Conservation (phyloP, 2,797 vertebrate genomes). For the Aplochiton taeniatus region DNA sequence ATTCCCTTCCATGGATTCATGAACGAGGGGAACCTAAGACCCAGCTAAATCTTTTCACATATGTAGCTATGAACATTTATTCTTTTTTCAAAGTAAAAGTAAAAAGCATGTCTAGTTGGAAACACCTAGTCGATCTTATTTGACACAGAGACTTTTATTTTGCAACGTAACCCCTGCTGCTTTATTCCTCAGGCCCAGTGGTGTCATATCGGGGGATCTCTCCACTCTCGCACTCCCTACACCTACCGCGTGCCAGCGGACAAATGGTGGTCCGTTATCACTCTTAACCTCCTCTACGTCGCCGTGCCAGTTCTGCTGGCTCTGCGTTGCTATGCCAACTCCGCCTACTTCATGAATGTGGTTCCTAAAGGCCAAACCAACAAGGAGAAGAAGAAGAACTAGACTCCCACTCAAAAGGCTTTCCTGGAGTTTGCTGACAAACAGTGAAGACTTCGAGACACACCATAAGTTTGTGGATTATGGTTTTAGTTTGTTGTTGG, state of each 20-base stretch:
- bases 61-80: no score
- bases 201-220: conserved; percentile 88
- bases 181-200: conserved; percentile 83
- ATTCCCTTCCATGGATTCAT: neutral
- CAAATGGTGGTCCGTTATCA: conserved; percentile 75
- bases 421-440: no score
- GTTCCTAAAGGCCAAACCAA: conserved; percentile 40
- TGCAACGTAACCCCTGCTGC: no score
- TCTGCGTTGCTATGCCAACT: conserved; percentile 76
- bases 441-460: no score
- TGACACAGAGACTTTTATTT: no score
- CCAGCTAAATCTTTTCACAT: no score
- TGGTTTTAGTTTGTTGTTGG: conserved; percentile 4
- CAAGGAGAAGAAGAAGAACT: conserved; percentile 77
- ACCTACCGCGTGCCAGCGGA: conserved; percentile 90
- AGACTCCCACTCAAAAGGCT: conserved; percentile 40
- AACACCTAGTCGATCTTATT: no score
- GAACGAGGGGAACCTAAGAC: no score
- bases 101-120: no score
- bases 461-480: no score
- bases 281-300: conserved; percentile 76
- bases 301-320: conserved; percentile 80
- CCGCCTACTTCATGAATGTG: conserved; percentile 78
- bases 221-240: conserved; percentile 88
- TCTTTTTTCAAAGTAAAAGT: no score